phyloP scores from a whole-genome alignment of 1,140 invertebrate species.

The Polypedilum pembai region DNA sequence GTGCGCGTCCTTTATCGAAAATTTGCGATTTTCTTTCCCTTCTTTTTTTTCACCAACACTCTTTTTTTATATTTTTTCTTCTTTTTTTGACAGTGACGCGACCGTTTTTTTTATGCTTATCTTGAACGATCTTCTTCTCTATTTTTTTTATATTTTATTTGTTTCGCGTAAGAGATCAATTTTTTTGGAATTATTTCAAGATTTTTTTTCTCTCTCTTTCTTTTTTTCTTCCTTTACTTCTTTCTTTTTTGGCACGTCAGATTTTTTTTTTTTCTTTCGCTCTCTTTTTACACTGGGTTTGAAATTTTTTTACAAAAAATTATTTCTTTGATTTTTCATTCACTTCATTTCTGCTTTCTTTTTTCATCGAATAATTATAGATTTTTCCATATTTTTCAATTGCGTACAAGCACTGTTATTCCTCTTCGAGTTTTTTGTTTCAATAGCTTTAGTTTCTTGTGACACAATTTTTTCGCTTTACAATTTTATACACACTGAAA shows the following conservation, averaged over 20 bases:
- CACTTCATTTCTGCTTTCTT: constrained; percentile 4
- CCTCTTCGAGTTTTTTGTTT: not conserved
- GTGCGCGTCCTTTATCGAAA: constrained; percentile 21
- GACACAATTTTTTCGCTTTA: not conserved
- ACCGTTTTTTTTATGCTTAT: constrained; percentile 7
- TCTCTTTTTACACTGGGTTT: not conserved
- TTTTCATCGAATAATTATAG: constrained; percentile 9
- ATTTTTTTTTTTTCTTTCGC: not conserved
- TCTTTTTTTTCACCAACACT: not conserved
- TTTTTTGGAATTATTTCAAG: constrained; percentile 18
- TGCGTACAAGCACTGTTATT: constrained; percentile 11
- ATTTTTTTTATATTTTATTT: not conserved
- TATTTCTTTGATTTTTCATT: constrained; percentile 13
- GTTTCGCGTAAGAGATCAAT: not conserved
- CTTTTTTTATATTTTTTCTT: not conserved
- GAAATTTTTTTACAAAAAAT: not conserved
- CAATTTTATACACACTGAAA: not conserved
- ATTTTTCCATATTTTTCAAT: constrained; percentile 6
- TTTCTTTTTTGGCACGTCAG: constrained; percentile 14
- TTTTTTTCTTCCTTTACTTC: too few relatives aligned
- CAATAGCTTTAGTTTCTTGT: not conserved
- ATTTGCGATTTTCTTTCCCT: not conserved
- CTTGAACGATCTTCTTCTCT: not conserved
- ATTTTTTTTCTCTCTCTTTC: not conserved
- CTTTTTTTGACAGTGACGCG: constrained; percentile 2